These are phyloP conservation scores for Coracopsis vasa DNA, from an alignment of 2,113 vertebrate genomes.

Conservation along the genomic window DNA sequence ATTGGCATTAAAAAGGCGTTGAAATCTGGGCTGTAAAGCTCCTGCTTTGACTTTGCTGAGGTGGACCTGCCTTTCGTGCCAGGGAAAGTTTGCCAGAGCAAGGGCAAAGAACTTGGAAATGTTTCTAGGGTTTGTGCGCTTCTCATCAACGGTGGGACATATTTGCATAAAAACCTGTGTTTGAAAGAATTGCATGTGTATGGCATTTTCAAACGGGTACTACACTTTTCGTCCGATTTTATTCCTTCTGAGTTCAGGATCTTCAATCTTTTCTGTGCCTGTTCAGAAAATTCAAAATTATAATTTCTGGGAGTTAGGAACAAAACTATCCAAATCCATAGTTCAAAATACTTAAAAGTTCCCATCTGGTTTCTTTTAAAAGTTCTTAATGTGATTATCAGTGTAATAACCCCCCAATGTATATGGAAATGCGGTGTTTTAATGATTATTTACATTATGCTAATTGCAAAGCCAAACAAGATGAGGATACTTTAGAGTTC, in stretches of 20 bases:
- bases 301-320: background rate
- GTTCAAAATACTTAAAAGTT: background rate
- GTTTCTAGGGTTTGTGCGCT: background rate
- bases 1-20: background rate
- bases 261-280: background rate
- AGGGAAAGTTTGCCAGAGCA: background rate
- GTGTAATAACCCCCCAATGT: background rate
- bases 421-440: background rate
- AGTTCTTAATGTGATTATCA: background rate
- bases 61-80: background rate
- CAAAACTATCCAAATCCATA: background rate
- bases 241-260: background rate
- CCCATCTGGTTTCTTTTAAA: background rate
- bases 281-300: background rate
- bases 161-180: background rate
- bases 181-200: accelerated
- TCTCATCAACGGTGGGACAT: background rate
- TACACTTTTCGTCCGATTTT: background rate
- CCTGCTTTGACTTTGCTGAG: background rate
- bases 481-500: background rate
- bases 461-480: background rate
- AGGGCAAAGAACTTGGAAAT: background rate
- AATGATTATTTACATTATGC: background rate
- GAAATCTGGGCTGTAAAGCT: background rate
- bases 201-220: background rate